phyloP scores from a whole-genome alignment of 2,888 invertebrate species.

The Eudemis profundana region DNA sequence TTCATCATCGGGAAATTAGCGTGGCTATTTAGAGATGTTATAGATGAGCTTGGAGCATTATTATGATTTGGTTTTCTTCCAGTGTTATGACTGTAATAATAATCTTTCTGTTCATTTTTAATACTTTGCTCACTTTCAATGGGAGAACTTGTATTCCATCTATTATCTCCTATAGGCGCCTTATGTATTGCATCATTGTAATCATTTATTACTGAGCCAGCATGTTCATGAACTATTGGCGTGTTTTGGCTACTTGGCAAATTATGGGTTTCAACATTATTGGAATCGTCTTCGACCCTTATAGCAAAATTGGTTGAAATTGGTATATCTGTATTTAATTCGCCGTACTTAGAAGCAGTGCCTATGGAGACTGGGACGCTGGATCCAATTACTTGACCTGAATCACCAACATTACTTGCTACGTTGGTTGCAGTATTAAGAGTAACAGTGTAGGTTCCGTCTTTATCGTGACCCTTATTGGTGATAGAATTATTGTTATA shows the following conservation, averaged over 20 bases:
- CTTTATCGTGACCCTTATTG: conserved; percentile 58
- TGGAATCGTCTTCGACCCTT: conserved; percentile 74
- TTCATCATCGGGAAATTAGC: conserved; percentile 81
- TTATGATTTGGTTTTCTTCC: conserved; percentile 47
- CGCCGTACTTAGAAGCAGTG: conserved; percentile 60
- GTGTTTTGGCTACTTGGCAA: conserved; percentile 62
- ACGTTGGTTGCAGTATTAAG: conserved; percentile 75
- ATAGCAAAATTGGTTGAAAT: conserved; percentile 82
- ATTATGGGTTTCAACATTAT: conserved; percentile 64
- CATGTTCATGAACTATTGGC: conserved; percentile 54
- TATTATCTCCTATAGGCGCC: conserved; percentile 65
- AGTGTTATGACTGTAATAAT: conserved; percentile 48
- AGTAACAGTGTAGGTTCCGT: conserved; percentile 71
- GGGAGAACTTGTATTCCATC: conserved; percentile 71
- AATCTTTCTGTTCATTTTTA: conserved; percentile 30
- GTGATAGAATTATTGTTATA: conserved; percentile 61
- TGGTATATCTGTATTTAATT: conserved; percentile 77
- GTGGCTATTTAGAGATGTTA: conserved; percentile 72
- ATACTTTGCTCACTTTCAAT: conserved; percentile 42
- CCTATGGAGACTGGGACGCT: conserved; percentile 71
- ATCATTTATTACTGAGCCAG: conserved; percentile 48
- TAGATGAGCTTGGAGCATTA: conserved; percentile 49
- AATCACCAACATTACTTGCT: conserved; percentile 62
- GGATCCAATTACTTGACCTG: conserved; percentile 69
- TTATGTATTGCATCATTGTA: conserved; percentile 54